These are phyloP conservation scores for Riparia riparia DNA, from an alignment of 2,113 vertebrate genomes.

Conservation along the genomic window DNA sequence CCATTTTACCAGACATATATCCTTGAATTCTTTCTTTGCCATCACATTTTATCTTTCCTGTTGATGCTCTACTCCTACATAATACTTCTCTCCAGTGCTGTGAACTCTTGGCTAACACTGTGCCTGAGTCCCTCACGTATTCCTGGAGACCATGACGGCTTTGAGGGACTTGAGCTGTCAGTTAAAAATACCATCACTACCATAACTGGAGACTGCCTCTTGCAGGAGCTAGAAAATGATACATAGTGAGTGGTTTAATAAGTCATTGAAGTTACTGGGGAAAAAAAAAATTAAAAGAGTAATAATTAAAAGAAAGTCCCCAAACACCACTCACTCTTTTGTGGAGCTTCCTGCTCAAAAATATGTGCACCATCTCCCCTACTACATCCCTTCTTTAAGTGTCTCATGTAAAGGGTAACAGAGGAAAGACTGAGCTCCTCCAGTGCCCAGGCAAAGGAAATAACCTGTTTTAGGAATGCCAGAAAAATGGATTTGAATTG, in stretches of 20 bases:
- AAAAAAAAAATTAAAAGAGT: not conserved
- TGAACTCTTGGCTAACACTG: not conserved
- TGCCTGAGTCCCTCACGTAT: not conserved
- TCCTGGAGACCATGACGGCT: not conserved
- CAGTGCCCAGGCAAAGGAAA: not conserved
- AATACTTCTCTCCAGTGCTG: not conserved
- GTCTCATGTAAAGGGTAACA: not conserved
- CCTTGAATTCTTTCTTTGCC: not conserved
- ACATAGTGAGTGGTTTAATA: not conserved
- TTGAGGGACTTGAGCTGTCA: not conserved
- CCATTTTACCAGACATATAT: not conserved
- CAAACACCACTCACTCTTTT: not conserved
- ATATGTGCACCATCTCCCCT: fast-evolving
- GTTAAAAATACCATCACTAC: not conserved
- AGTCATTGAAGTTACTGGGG: not conserved
- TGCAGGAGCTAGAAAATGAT: not conserved
- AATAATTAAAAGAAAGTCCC: not conserved
- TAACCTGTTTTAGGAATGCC: not conserved
- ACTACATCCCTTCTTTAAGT: not conserved
- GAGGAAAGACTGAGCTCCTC: not conserved
- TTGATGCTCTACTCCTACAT: too few relatives aligned
- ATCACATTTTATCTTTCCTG: not conserved
- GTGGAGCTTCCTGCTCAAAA: not conserved
- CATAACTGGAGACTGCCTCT: not conserved
- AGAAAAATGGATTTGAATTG: not conserved